A percentile compares a stretch with the other conserved stretches of the same genome.
phyloP scores from a whole-genome alignment of 2,888 invertebrate species.

The Neelides folsomi region DNA sequence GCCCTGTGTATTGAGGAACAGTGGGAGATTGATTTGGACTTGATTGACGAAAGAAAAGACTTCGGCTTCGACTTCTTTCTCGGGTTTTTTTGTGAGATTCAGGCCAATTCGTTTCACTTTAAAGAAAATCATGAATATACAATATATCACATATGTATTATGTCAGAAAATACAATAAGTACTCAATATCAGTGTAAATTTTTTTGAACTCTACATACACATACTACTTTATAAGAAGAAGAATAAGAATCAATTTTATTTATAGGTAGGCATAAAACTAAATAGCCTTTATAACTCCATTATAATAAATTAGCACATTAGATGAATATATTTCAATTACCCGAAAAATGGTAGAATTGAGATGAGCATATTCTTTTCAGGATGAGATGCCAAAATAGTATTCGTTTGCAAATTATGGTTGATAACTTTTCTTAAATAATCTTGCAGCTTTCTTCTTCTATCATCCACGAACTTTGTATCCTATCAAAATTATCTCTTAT shows the following conservation, averaged over 20 bases:
- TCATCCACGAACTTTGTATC: conserved; percentile 75
- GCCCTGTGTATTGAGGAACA: conserved; percentile 27
- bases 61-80: conserved; percentile 29
- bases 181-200: too few relatives aligned
- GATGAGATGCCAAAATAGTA: conserved; percentile 61
- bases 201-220: too few relatives aligned
- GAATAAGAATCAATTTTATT: too few relatives aligned
- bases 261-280: too few relatives aligned
- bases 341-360: conserved; percentile 77
- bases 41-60: conserved; percentile 29
- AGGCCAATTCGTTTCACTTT: not conserved
- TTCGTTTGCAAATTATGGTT: conserved; percentile 53
- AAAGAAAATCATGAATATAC: too few relatives aligned
- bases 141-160: too few relatives aligned
- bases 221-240: too few relatives aligned
- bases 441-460: conserved; percentile 67
- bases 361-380: conserved; percentile 62
- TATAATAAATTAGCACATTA: not conserved
- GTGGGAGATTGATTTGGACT: conserved; percentile 4
- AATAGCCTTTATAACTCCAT: too few relatives aligned
- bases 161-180: too few relatives aligned
- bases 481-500: conserved; percentile 37
- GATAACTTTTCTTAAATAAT: conserved; percentile 64
- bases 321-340: conserved; percentile 39
- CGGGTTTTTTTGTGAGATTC: conserved; percentile 9